Evolutionary conservation across 2,888 invertebrate species (phyloP).

Genomic region (Notodonta dromedarius): DNA sequence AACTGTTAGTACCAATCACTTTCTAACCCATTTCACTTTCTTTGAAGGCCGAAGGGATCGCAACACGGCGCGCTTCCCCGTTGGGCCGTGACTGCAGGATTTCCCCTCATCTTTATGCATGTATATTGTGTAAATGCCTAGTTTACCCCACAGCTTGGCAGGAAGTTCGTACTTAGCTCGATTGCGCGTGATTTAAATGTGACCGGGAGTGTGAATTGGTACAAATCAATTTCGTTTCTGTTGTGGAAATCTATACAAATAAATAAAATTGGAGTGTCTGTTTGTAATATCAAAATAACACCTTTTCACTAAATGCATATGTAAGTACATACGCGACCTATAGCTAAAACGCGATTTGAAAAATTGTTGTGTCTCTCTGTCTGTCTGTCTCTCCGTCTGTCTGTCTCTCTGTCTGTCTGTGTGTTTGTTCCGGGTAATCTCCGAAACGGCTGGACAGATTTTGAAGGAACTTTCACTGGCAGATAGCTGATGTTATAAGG

Average conservation of each 20-base stretch:
- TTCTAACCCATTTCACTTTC: constrained; percentile 20
- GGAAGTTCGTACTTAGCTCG: neutral
- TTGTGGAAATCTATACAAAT: neutral
- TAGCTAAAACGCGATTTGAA: too few relatives aligned
- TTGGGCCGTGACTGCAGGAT: constrained; percentile 31
- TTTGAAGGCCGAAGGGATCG: constrained; percentile 9
- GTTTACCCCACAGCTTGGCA: neutral
- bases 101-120: constrained; percentile 58
- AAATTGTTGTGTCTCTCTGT: too few relatives aligned
- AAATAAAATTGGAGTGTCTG: too few relatives aligned
- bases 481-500: too few relatives aligned
- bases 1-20: neutral
- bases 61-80: constrained; percentile 1
- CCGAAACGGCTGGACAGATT: too few relatives aligned
- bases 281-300: too few relatives aligned
- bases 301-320: too few relatives aligned
- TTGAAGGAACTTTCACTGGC: too few relatives aligned
- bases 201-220: neutral
- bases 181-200: constrained; percentile 3
- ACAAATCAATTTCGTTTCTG: neutral
- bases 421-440: too few relatives aligned
- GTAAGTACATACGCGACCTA: too few relatives aligned
- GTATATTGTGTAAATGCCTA: constrained; percentile 20
- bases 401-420: too few relatives aligned
- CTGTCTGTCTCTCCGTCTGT: too few relatives aligned